Conservation (phyloP, 2,888 invertebrate species). For the Lypha dubia region DNA sequence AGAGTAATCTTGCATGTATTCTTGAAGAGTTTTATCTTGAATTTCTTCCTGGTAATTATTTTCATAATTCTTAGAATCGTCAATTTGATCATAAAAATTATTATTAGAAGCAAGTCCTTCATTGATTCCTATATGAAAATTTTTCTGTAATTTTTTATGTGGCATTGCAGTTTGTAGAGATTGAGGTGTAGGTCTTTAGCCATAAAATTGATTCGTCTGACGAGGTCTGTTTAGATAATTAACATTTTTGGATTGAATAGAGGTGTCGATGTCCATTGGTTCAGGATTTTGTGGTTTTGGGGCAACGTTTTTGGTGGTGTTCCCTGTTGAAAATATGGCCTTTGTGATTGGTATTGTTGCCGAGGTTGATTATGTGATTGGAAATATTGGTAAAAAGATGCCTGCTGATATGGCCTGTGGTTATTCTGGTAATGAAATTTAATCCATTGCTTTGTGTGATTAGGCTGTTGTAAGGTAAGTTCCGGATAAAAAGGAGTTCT, state of each 20-base stretch:
- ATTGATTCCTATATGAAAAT: slow-evolving; percentile 20
- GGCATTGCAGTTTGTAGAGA: slow-evolving; percentile 3
- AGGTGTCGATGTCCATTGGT: slow-evolving; percentile 22
- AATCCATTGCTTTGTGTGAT: not conserved
- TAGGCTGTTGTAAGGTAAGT: not conserved
- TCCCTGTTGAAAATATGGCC: not conserved
- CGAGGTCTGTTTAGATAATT: slow-evolving; percentile 36
- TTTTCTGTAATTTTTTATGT: slow-evolving; percentile 26
- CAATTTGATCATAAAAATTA: not conserved
- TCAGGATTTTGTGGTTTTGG: slow-evolving; percentile 18
- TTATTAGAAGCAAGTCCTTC: slow-evolving; percentile 4
- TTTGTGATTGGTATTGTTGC: slow-evolving; percentile 7
- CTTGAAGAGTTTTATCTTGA: not conserved
- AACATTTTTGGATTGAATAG: slow-evolving; percentile 24
- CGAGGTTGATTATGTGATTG: not conserved
- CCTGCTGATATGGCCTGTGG: slow-evolving; percentile 3
- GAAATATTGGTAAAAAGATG: not conserved
- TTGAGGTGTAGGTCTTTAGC: slow-evolving; percentile 13
- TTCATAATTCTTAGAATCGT: not conserved
- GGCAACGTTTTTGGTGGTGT: slow-evolving; percentile 6
- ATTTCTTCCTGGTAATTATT: not conserved
- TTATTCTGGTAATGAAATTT: not conserved
- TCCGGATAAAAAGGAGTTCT: slow-evolving; percentile 2
- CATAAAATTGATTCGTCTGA: slow-evolving; percentile 22
- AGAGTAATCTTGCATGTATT: slow-evolving; percentile 18